A percentile compares a stretch with the other conserved stretches of the same genome.
Conservation (phyloP, 2,797 vertebrate genomes). For the Taeniopygia guttata region DNA sequence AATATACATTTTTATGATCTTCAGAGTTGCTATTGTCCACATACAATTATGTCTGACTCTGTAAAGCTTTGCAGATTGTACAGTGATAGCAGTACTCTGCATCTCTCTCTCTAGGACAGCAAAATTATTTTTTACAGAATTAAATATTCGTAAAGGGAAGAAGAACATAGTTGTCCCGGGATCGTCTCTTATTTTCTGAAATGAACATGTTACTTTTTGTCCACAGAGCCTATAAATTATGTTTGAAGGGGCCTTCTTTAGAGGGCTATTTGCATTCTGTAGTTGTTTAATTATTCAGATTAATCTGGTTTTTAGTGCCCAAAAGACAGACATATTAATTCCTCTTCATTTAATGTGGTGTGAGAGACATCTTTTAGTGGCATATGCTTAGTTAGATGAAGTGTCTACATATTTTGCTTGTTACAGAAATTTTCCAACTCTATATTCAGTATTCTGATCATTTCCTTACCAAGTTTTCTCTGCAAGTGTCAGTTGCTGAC, state of each 20-base stretch:
- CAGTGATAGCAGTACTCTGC: not conserved
- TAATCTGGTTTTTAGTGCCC: not conserved
- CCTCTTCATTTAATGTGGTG: not conserved
- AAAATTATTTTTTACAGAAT: not conserved
- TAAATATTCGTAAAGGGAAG: not conserved
- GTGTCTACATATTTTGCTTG: not conserved
- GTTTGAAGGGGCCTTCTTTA: not conserved
- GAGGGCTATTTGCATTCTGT: not conserved
- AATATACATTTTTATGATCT: not conserved
- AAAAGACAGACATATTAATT: not conserved
- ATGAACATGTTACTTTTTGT: not conserved
- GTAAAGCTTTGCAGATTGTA: not conserved
- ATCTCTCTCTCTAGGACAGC: not conserved
- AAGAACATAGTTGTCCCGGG: not conserved
- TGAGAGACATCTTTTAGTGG: not conserved
- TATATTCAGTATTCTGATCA: not conserved
- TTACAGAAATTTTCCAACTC: not conserved
- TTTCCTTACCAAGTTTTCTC: not conserved
- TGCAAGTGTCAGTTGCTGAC: not conserved
- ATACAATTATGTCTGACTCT: not conserved
- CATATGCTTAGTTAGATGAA: not conserved
- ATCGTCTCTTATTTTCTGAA: not conserved
- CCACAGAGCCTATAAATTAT: not conserved
- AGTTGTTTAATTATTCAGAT: not conserved
- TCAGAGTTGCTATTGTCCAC: not conserved